Conservation (phyloP, 2,888 invertebrate genomes). For the Mechanitis mazaeus region DNA sequence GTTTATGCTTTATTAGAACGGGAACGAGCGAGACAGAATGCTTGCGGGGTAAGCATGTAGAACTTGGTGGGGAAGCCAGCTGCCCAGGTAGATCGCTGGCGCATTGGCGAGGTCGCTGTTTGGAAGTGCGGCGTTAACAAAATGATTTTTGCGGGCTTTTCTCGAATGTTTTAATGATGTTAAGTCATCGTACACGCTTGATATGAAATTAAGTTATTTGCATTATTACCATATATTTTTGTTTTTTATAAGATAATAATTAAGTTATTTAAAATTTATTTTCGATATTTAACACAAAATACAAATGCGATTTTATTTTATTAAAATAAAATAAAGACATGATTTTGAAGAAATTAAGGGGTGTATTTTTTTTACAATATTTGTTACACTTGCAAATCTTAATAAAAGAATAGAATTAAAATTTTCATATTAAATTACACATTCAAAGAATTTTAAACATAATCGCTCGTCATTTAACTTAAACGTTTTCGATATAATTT, state of each 20-base stretch:
- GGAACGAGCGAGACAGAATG: constrained; percentile 62
- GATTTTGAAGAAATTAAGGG: background rate
- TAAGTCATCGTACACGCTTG: constrained; percentile 36
- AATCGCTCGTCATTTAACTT: constrained; percentile 58
- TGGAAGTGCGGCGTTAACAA: constrained; percentile 68
- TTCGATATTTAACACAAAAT: too few species aligned
- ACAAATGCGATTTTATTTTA: too few species aligned
- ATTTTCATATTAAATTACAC: constrained; percentile 39
- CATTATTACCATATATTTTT: too few species aligned
- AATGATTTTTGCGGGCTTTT: constrained; percentile 58
- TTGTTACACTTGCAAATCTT: background rate
- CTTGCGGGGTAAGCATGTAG: constrained; percentile 59
- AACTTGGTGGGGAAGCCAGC: constrained; percentile 70
- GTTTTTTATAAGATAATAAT: too few species aligned
- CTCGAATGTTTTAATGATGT: constrained; percentile 51
- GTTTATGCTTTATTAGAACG: constrained; percentile 55
- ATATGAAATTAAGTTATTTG: too few species aligned
- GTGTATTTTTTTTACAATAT: background rate
- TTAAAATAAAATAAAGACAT: too few species aligned
- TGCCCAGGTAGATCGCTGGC: constrained; percentile 71
- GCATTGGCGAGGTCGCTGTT: constrained; percentile 66
- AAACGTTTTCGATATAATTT: constrained; percentile 68
- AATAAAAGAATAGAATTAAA: constrained; percentile 4
- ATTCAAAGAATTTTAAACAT: constrained; percentile 49
- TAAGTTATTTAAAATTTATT: too few species aligned